Evolutionary conservation across 2,888 invertebrate genomes (phyloP), one percentile per base, ranked within the genome.

Genomic region (Diplazon laetatorius): DNA sequence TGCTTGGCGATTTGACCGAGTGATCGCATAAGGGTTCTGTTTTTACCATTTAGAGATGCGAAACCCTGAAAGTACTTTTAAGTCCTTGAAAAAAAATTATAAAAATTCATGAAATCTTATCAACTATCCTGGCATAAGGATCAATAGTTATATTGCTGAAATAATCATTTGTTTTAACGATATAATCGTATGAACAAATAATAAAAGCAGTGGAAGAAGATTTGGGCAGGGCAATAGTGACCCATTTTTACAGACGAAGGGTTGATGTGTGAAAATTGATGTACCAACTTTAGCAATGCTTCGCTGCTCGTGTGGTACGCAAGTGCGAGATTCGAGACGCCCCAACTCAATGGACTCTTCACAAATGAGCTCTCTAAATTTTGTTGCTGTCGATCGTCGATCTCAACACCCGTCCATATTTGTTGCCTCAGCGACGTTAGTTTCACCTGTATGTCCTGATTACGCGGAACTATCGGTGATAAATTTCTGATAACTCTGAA

Each of bases 381-480:
- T 37, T 66, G 62, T 18, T 37, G 60, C 30, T 60, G 70, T 68
- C 52, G 69, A 52, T 73, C 93, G 81, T 91, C 92, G 83, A 76
- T 91, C 82, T 91, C 91, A 30, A 93, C 90, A 4, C 95, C 95
- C 1, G 94, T 94, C 96, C 96, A 96, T 57, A 96, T 92, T 90
- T 95, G 95, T 88, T 94, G 95, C 86, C 94, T 95, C 30, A 96
- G 87, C 0, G 95, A 93, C 77, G 92, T 92, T 5, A 96, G 89
- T 88, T 95, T 95, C 6, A 95, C 93, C 90, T 95, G 94, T 52
- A 95, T 92, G 85, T 95, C 94, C 59, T 84, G 85, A 48, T 59
- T 84, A 18, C 80, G 85, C 16, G 84, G 82, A 12, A 83, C 75
- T 20, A 85, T 81, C 0, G 89, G 88, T 2, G 89, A 87, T 30